Evolutionary conservation across 1,140 invertebrate genomes (phyloP).

Genomic region (Trichomalopsis sarcophagae): DNA sequence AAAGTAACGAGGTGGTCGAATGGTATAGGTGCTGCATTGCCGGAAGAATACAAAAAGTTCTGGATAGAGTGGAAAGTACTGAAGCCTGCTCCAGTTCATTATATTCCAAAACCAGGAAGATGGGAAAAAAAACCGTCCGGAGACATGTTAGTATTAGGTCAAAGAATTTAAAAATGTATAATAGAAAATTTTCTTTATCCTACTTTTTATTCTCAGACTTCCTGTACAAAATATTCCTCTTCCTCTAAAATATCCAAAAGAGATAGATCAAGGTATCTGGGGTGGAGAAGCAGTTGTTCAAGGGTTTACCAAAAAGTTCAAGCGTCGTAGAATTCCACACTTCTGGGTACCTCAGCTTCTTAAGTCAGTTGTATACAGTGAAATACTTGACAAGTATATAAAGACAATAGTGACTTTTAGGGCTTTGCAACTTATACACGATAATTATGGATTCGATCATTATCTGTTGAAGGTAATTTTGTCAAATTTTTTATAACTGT

Average conservation of each 20-base stretch:
- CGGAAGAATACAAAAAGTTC: constrained; percentile 91
- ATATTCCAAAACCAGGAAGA: constrained; percentile 83
- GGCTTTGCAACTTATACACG: constrained; percentile 89
- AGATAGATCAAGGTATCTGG: constrained; percentile 93
- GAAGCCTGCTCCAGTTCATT: constrained; percentile 89
- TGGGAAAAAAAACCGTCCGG: constrained; percentile 83
- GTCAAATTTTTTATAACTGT: constrained; percentile 40
- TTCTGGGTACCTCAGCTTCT: constrained; percentile 91
- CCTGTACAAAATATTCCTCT: constrained; percentile 88
- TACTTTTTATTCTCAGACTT: constrained; percentile 67
- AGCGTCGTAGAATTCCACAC: constrained; percentile 81
- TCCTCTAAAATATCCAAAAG: constrained; percentile 84
- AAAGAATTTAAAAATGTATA: neutral
- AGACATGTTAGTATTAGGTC: constrained; percentile 56
- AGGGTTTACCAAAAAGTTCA: constrained; percentile 86
- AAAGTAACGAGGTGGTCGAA: constrained; percentile 74
- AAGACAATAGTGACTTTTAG: constrained; percentile 87
- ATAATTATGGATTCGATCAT: constrained; percentile 94
- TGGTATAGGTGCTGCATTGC: constrained; percentile 81
- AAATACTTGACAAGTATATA: constrained; percentile 93
- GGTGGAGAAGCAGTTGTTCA: constrained; percentile 96
- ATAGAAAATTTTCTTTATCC: neutral
- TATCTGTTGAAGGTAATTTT: constrained; percentile 89
- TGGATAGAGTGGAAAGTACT: constrained; percentile 88
- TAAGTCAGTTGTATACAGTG: constrained; percentile 91